phyloP scores from a whole-genome alignment of 2,797 vertebrate genomes.

The Bradypodion pumilum region DNA sequence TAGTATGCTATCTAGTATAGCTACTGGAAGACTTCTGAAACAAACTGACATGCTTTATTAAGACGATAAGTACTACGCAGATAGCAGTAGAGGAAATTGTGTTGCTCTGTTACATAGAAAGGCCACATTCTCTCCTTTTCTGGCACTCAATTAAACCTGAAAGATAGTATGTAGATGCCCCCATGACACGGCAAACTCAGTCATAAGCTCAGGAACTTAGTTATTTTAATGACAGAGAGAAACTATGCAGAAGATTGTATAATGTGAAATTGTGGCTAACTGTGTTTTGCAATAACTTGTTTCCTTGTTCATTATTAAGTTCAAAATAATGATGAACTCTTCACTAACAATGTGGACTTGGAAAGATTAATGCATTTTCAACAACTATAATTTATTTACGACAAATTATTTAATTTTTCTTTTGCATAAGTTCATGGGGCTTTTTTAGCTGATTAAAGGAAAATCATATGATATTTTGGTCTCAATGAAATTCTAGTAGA shows the following conservation, averaged over 20 bases:
- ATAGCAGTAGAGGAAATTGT: conserved; percentile 27
- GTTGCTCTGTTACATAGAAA: conserved; percentile 21
- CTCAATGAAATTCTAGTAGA: background rate
- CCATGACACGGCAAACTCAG: conserved; percentile 44
- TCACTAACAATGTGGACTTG: conserved; percentile 11
- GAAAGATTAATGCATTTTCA: conserved; percentile 38
- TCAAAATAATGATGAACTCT: conserved; percentile 49
- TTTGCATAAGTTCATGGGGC: background rate
- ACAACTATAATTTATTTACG: conserved; percentile 21
- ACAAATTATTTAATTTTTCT: too few relatives aligned
- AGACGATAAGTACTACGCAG: conserved; percentile 34
- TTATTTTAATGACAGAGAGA: conserved; percentile 40
- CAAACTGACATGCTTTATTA: conserved; percentile 41
- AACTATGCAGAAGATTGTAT: conserved; percentile 24
- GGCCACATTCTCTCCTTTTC: conserved; percentile 35
- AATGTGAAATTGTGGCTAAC: conserved; percentile 59
- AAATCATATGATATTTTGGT: background rate
- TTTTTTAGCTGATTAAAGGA: conserved; percentile 15
- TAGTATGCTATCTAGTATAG: background rate
- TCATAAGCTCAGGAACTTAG: conserved; percentile 35
- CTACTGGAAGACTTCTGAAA: conserved; percentile 43
- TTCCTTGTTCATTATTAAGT: conserved; percentile 65
- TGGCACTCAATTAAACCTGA: conserved; percentile 32
- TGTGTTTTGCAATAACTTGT: conserved; percentile 50
- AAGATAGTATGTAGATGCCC: conserved; percentile 39